Base-by-base conservation (phyloP, 2,113 vertebrate genomes). In the Fregetta grallaria region DNA sequence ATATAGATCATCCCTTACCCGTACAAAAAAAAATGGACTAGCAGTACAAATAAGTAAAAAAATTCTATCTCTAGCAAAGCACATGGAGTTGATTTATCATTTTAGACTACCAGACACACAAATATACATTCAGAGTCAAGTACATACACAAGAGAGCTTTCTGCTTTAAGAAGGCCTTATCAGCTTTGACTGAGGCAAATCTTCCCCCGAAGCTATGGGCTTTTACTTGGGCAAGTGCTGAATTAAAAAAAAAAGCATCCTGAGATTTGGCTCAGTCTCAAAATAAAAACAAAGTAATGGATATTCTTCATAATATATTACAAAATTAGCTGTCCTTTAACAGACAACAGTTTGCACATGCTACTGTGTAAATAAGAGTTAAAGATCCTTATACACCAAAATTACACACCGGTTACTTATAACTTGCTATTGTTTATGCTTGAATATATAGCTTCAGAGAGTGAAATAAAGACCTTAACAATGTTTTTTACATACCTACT, bases 71-170 rank as follows among this genome's bases (percentile, higher is more conserved):
- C 61, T 50, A 86, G 72, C 47, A 74, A 90, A 93, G 63, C 68
- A 91, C 56, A 62, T 59, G 67, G 53, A 96, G 68, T 52, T 88
- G 73, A 97, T 95, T 84, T 90, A 88, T 90, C 88, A 47, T 89
- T 92, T 92, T 36, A 97, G 94, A 94, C 91, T 91, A 52, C 74
- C 70, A 94, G 87, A 86, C 62, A 65, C 34, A 91, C 56, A 90
- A 83, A 87, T 40, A 73, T 11, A 86, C 45, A 76, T 18, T 66
- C 73, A 74, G 40, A 95, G 59, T 52, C 61, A 88, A 84, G 52
- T 32, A 89, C 36, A 83, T 36, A 86, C 16, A 77, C 8, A 59
- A 14, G 74, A 81, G 22, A 93, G 26, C 44, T 66, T 92, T 91
- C 53, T 91, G 44, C 32, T 91, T 92, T 38, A 79, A 79, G 40